Base-by-base conservation (phyloP, 2,797 vertebrate species). In the Rhinoraja longicauda region DNA sequence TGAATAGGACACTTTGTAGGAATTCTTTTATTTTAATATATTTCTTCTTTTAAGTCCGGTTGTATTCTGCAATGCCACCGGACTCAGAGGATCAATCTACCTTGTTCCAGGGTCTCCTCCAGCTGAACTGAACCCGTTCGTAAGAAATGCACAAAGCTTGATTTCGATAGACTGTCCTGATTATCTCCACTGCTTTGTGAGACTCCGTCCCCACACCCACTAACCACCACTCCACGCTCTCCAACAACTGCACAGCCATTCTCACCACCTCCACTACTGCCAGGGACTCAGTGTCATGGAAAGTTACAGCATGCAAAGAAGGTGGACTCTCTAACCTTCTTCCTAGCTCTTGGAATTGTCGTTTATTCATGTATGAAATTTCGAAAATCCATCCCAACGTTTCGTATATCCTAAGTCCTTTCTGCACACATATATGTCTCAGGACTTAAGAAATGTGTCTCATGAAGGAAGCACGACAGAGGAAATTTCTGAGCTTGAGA, bases 401-500 rank as follows among this genome's bases (percentile, higher is more conserved):
- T 67, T 88, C 21, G 2, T 64, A 86, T 64, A 32, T 88, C 17
- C 17, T 67, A 36, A 21, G 7, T 7, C 59, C 21, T 88, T 36
- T 10, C 62, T n/a, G 17, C 29, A 67, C 3, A 59, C 1, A 5
- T 8, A 88, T 9, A 3, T 67, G 15, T n/a, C 45, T 53, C 53
- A 53, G 45, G 45, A 53, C 45, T 53, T 53, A 53, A 53, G 45
- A 53, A 88, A 6, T 2, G 13, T 67, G 15, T 3, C 53, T 90
- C 62, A 70, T 19, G 39, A 32, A 90, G 19, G 36, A 90, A 73
- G 21, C 15, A 72, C 64, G 45, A 36, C 13, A 15, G 39, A 72
- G 64, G 45, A 92, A 73, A 92, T 92, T 73, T n/a, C 70, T 72
- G 70, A 73, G 39, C 64, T 29, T 17, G 39, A 75, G 67, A 92